Evolutionary conservation across 2,113 vertebrate genomes (phyloP).

Genomic region (Mesoclemmys tuberculata): DNA sequence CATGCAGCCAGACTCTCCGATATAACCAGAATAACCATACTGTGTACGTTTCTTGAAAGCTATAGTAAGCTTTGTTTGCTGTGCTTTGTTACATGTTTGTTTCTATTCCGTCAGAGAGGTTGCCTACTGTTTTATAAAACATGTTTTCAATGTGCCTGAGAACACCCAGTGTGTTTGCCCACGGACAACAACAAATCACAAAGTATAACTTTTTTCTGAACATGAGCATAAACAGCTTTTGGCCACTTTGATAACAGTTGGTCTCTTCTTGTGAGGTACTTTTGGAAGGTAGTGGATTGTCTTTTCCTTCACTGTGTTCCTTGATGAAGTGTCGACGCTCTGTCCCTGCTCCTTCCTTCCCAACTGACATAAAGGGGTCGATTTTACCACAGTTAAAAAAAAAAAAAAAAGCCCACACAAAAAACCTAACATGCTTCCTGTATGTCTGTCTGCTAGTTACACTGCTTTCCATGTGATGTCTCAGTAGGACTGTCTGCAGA

Average conservation of each 20-base stretch:
- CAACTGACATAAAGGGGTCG: not conserved
- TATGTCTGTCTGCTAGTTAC: not conserved
- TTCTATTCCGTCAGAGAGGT: not conserved
- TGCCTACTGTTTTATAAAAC: not conserved
- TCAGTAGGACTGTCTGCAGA: not conserved
- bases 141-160: no score
- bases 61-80: not conserved
- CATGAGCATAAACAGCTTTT: not conserved
- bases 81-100: not conserved
- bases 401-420: not conserved
- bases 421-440: not conserved
- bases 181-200: no score
- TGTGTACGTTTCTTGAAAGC: not conserved
- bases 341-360: not conserved
- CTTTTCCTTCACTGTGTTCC: constrained; percentile 21
- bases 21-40: not conserved
- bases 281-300: constrained; percentile 46
- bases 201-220: no score
- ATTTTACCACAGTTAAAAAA: not conserved
- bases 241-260: not conserved
- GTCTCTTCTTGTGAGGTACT: constrained; percentile 47
- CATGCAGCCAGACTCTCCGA: not conserved
- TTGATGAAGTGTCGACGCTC: not conserved
- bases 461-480: not conserved
- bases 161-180: not conserved